These are phyloP conservation scores for Leptopilina myrica DNA, from an alignment of 2,888 invertebrate species.

Conservation along the genomic window DNA sequence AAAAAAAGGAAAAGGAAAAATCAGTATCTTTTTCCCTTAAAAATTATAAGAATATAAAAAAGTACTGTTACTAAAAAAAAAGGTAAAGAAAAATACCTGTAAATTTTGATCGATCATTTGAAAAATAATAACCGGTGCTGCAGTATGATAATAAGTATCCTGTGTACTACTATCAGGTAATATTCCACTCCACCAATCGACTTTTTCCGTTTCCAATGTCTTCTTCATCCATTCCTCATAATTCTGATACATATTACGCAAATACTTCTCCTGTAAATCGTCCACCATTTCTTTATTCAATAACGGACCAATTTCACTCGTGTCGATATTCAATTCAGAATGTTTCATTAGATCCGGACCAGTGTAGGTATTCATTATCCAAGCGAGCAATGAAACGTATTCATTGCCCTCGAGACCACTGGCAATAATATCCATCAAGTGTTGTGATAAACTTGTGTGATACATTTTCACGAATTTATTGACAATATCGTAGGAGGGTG, in stretches of 20 bases:
- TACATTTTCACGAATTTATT: slow-evolving; percentile 95
- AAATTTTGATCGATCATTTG: slow-evolving; percentile 99
- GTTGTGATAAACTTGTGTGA: slow-evolving; percentile 89
- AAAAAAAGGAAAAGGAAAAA: background rate
- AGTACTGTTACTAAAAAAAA: too few relatives aligned
- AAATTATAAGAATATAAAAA: too few relatives aligned
- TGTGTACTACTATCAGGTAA: slow-evolving; percentile 84
- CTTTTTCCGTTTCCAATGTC: slow-evolving; percentile 92
- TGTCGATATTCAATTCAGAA: slow-evolving; percentile 88
- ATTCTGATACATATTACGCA: slow-evolving; percentile 92
- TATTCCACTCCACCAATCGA: slow-evolving; percentile 92
- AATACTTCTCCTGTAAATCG: slow-evolving; percentile 88
- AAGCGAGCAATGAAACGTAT: slow-evolving; percentile 94
- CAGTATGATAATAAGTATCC: slow-evolving; percentile 92
- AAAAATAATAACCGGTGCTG: slow-evolving; percentile 96
- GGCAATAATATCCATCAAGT: slow-evolving; percentile 91
- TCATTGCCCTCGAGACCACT: slow-evolving; percentile 96
- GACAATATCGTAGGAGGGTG: slow-evolving; percentile 95
- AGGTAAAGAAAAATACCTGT: slow-evolving; percentile 74
- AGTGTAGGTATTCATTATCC: slow-evolving; percentile 94
- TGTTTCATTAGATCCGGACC: slow-evolving; percentile 93
- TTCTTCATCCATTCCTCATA: slow-evolving; percentile 98
- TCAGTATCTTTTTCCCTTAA: too few relatives aligned
- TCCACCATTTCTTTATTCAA: slow-evolving; percentile 86
- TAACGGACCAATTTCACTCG: slow-evolving; percentile 85